Evolutionary conservation across 2,888 invertebrate genomes (phyloP).

Genomic region (Thelaira solivaga): DNA sequence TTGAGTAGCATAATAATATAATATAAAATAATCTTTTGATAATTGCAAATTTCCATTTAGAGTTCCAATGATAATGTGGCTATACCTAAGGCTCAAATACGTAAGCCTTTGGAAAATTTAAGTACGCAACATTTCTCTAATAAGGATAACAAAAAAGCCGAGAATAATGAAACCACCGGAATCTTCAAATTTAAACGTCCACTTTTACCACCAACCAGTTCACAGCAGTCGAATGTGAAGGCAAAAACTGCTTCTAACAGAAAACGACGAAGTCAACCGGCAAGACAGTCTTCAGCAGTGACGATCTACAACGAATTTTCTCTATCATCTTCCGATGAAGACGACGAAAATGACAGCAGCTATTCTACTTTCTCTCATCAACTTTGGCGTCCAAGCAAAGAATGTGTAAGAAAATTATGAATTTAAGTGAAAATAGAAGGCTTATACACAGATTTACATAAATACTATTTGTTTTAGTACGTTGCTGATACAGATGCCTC

Average conservation of each 20-base stretch:
- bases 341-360: conserved; percentile 11
- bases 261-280: conserved; percentile 31
- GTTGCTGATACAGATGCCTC: conserved; percentile 43
- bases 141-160: conserved; percentile 24
- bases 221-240: background rate
- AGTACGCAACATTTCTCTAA: background rate
- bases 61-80: conserved; percentile 5
- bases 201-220: background rate
- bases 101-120: background rate
- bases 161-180: background rate
- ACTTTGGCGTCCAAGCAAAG: conserved; percentile 40
- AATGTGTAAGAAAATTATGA: conserved; percentile 15
- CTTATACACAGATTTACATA: background rate
- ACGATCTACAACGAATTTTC: conserved; percentile 22
- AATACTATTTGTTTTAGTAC: conserved; percentile 23
- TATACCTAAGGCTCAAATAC: conserved; percentile 9
- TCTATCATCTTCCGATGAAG: conserved; percentile 19
- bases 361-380: background rate
- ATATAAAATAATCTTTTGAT: background rate
- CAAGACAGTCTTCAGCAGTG: background rate
- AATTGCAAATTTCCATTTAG: background rate
- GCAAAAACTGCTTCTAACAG: background rate
- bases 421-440: no score
- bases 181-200: conserved; percentile 41
- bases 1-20: background rate